Evolutionary conservation across 2,888 invertebrate genomes (phyloP).

Genomic region (Trichopoda pennipes): DNA sequence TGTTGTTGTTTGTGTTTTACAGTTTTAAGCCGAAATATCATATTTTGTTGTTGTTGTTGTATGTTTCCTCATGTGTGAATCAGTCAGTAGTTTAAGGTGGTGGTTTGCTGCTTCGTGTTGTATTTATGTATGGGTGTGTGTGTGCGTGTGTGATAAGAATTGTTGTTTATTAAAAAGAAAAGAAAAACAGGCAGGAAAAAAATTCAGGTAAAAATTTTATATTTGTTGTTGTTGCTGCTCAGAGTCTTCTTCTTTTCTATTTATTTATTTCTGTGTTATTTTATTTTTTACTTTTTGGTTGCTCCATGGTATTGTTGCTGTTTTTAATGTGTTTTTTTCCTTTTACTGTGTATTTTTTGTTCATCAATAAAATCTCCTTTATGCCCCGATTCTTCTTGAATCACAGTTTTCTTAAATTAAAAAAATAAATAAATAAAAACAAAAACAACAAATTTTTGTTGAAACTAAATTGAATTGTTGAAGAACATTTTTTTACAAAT

Average conservation of each 20-base stretch:
- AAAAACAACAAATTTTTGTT: background rate
- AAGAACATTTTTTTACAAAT: background rate
- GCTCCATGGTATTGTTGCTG: constrained; percentile 32
- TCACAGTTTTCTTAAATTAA: background rate
- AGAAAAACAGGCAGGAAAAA: constrained; percentile 14
- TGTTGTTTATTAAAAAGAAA: constrained; percentile 21
- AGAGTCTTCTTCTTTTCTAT: constrained; percentile 35
- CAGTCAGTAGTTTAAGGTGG: constrained; percentile 31
- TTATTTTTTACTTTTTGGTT: constrained; percentile 32
- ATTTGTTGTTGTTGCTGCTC: constrained; percentile 23
- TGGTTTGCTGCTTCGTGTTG: constrained; percentile 21
- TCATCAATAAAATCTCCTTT: constrained; percentile 18
- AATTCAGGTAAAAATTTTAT: constrained; percentile 49
- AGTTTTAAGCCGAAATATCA: constrained; percentile 17
- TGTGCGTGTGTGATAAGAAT: constrained; percentile 25
- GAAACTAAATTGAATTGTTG: background rate
- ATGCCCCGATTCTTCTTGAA: background rate
- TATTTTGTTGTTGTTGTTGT: constrained; percentile 33
- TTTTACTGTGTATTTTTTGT: background rate
- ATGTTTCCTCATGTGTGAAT: constrained; percentile 11
- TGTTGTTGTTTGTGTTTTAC: constrained; percentile 13
- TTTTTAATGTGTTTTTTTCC: constrained; percentile 29
- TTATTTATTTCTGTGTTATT: constrained; percentile 29
- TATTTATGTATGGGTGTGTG: constrained; percentile 11
- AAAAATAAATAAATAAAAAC: too few species aligned